Evolutionary conservation across 2,888 invertebrate species (phyloP), one percentile per base, ranked within the genome.

Genomic region (Micoletzkya japonica): DNA sequence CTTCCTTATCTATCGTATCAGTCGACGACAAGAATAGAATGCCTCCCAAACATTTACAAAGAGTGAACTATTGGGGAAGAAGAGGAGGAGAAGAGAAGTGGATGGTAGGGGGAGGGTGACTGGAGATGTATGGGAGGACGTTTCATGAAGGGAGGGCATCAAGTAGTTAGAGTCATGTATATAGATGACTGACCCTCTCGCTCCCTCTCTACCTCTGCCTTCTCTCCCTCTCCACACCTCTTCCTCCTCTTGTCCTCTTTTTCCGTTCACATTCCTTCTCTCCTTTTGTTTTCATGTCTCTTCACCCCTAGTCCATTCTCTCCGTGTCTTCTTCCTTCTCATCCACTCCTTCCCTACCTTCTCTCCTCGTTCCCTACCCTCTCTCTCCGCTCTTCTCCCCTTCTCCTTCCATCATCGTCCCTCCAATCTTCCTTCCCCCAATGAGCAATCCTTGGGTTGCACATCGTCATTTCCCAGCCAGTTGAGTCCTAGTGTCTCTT

Each of bases 71-170:
- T 59, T 39, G 20, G 44, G 26, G n/a, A 17, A 30, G 1, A 34
- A 0, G 26, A 17, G 3, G 58, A 39, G 4, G 17, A 26, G 34
- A 32, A 14, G 4, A 59, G 58, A 58, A 58, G 30, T 58, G 58
- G 37, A 34, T 36, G 28, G 59, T 39, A 34, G 58, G 59, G 59
- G 59, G 39, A 59, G 44, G 39, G 58, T 20, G 3, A 37, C n/a
- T n/a, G n/a, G n/a, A n/a, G n/a, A n/a, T n/a, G n/a, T n/a, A n/a
- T n/a, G n/a, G n/a, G n/a, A n/a, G n/a, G n/a, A n/a, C n/a, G n/a
- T n/a, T n/a, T n/a, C n/a, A n/a, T n/a, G n/a, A n/a, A n/a, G n/a
- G n/a, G n/a, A n/a, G n/a, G n/a, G n/a, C 26, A 59, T 39, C 44
- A 59, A 59, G 37, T 28, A 39, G 39, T 7, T n/a, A n/a, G n/a